These are phyloP conservation scores for Ormyrus nitidulus DNA, from an alignment of 2,888 invertebrate species.

Conservation along the genomic window DNA sequence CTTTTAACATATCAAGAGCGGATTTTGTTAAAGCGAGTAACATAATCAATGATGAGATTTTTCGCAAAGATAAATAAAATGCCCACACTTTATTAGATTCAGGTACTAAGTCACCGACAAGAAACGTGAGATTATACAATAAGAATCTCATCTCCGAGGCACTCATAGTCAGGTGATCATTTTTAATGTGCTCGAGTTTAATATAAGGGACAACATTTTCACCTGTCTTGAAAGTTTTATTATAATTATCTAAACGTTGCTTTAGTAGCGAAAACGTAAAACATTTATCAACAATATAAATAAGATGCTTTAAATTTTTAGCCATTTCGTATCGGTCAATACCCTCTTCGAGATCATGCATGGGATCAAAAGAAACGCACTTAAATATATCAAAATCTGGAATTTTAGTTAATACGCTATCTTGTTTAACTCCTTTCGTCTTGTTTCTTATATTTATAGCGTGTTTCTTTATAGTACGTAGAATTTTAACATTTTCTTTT, in stretches of 20 bases:
- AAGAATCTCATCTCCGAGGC: constrained; percentile 19
- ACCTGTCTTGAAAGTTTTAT: neutral
- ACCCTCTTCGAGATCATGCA: constrained; percentile 23
- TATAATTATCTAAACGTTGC: constrained; percentile 16
- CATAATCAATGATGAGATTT: constrained; percentile 22
- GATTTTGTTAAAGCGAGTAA: neutral
- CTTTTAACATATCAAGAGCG: too few relatives aligned
- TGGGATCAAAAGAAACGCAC: constrained; percentile 31
- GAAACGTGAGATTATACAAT: constrained; percentile 10
- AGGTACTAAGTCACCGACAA: constrained; percentile 28
- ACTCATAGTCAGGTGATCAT: too few relatives aligned
- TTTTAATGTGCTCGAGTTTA: constrained; percentile 23
- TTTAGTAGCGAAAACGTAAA: constrained; percentile 17
- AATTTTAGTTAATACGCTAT: constrained; percentile 18
- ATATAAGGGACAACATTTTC: constrained; percentile 19
- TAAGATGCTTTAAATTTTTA: constrained; percentile 14
- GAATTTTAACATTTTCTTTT: constrained; percentile 3
- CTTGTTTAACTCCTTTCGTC: neutral
- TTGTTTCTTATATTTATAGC: neutral
- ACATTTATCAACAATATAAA: constrained; percentile 29
- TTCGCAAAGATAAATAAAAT: constrained; percentile 28
- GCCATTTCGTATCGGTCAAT: constrained; percentile 28
- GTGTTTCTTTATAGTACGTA: constrained; percentile 1
- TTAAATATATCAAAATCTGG: constrained; percentile 30
- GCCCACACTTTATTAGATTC: constrained; percentile 23